phyloP scores from a whole-genome alignment of 1,140 invertebrate species.

The Chelonus insularis region DNA sequence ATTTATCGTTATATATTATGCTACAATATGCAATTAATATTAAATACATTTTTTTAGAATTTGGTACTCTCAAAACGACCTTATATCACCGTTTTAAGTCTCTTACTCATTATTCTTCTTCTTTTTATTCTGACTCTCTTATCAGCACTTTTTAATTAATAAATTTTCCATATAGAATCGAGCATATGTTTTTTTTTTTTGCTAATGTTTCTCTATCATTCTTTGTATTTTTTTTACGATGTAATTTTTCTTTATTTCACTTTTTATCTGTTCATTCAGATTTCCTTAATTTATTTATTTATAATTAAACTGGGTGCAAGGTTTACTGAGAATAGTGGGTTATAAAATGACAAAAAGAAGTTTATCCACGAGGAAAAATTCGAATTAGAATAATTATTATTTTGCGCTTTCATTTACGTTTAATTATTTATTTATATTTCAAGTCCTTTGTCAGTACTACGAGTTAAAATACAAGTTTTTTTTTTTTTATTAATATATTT shows the following conservation, averaged over 20 bases:
- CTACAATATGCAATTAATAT: conserved; percentile 52
- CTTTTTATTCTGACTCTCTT: conserved; percentile 9
- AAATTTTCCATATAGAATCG: conserved; percentile 19
- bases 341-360: conserved; percentile 25
- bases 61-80: conserved; percentile 55
- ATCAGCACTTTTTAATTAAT: conserved; percentile 3
- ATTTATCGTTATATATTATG: conserved; percentile 38
- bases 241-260: conserved; percentile 13
- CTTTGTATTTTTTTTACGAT: conserved; percentile 18
- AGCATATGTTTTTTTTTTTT: too few species aligned
- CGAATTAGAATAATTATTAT: conserved; percentile 17
- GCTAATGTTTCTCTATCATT: background rate
- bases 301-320: conserved; percentile 23
- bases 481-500: conserved; percentile 22
- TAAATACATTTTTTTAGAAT: conserved; percentile 58
- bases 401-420: background rate
- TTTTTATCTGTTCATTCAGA: too few species aligned
- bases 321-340: conserved; percentile 24
- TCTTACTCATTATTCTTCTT: background rate
- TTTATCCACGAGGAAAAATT: conserved; percentile 16
- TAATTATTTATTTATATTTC: conserved; percentile 35
- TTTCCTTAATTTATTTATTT: conserved; percentile 6
- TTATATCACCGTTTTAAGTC: background rate
- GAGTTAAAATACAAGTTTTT: too few species aligned
- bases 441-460: too few species aligned